A percentile compares a stretch with the other conserved stretches of the same genome.
phyloP scores from a whole-genome alignment of 2,888 invertebrate genomes.

The Sipha maydis region DNA sequence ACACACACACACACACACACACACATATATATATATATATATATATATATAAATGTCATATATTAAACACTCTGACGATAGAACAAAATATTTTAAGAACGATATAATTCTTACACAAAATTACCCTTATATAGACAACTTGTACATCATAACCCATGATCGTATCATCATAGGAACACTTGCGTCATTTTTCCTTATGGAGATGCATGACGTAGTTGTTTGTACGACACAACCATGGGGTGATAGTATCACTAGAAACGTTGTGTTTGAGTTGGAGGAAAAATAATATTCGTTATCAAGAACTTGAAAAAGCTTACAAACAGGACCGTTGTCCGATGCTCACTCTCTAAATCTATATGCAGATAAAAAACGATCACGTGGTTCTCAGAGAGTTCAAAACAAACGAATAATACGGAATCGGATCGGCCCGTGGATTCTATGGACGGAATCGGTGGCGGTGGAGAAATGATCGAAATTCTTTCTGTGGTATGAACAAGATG shows the following conservation, averaged over 20 bases:
- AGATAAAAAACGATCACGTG: not conserved
- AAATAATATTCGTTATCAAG: conserved; percentile 11
- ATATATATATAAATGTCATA: not conserved
- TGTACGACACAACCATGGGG: too few relatives aligned
- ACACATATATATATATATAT: not conserved
- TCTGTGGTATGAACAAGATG: too few relatives aligned
- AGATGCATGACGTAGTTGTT: too few relatives aligned
- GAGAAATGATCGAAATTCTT: too few relatives aligned
- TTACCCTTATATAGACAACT: not conserved
- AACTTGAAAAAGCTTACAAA: too few relatives aligned
- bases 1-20: not conserved
- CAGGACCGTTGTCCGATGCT: not conserved
- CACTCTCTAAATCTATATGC: too few relatives aligned
- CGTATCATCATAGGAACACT: too few relatives aligned
- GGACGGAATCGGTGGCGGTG: too few relatives aligned
- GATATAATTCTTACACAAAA: not conserved
- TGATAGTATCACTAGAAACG: not conserved
- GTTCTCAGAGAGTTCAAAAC: not conserved
- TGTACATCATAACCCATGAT: not conserved
- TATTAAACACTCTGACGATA: conserved; percentile 21
- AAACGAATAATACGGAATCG: too few relatives aligned
- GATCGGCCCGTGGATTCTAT: too few relatives aligned
- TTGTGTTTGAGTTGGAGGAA: not conserved
- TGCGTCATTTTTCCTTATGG: too few relatives aligned
- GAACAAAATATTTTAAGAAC: conserved; percentile 1